phyloP scores from a whole-genome alignment of 2,797 vertebrate genomes.

The Acridotheres tristis region DNA sequence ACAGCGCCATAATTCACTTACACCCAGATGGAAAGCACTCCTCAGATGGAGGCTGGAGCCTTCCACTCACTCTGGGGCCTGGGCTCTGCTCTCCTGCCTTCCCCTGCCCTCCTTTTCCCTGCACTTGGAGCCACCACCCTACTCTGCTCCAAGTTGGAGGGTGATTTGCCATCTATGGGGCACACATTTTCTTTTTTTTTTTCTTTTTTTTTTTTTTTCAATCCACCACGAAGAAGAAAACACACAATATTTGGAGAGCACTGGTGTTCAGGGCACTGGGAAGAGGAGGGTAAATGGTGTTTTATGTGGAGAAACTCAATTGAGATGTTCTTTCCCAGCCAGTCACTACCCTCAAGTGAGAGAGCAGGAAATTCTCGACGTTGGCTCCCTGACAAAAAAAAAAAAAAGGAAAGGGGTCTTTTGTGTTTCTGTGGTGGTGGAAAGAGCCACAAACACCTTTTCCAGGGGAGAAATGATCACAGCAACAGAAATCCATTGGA shows the following conservation, averaged over 20 bases:
- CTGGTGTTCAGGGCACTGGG: constrained; percentile 38
- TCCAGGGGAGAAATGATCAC: constrained; percentile 38
- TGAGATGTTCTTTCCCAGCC: constrained; percentile 45
- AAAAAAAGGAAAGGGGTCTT: not conserved
- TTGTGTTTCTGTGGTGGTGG: constrained; percentile 11
- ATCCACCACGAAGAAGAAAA: constrained; percentile 44
- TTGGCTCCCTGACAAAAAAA: constrained; percentile 9
- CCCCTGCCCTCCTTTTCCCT: not conserved
- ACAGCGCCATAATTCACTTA: constrained; percentile 33
- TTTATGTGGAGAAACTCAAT: constrained; percentile 53
- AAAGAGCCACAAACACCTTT: constrained; percentile 38
- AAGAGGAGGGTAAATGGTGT: constrained; percentile 51
- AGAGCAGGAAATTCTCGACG: constrained; percentile 52
- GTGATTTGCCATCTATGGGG: not conserved
- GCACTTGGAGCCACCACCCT: not conserved
- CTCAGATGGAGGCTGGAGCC: not conserved
- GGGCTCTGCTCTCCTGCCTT: not conserved
- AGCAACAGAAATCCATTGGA: constrained; percentile 31
- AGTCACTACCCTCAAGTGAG: constrained; percentile 30
- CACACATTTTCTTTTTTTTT: not conserved
- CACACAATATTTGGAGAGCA: not conserved
- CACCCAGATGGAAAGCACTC: constrained; percentile 29
- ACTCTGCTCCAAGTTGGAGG: not conserved
- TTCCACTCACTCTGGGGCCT: not conserved
- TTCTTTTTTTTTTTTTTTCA: not conserved